phyloP scores from a whole-genome alignment of 35 echinoderm and acorn worm species.

The Apostichopus parvimensis region DNA sequence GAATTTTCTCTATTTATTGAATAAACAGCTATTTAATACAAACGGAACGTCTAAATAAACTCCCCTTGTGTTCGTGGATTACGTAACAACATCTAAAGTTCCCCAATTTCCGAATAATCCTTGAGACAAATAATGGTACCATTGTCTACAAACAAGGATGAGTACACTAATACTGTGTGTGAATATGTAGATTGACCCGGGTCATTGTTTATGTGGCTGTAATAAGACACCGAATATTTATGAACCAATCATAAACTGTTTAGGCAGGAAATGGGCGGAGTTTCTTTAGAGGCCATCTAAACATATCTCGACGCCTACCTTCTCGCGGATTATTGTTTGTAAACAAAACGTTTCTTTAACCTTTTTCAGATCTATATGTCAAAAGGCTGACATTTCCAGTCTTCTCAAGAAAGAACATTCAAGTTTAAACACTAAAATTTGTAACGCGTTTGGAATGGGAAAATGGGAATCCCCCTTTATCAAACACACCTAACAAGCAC shows the following conservation, averaged over 20 bases:
- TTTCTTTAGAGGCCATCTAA: not conserved
- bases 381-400: no score
- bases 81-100: slow-evolving; percentile 37
- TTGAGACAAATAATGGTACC: slow-evolving; percentile 34
- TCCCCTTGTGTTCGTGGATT: not conserved
- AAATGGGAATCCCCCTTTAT: no score
- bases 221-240: slow-evolving; percentile 46
- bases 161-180: slow-evolving; percentile 20
- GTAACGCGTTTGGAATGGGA: no score
- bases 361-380: not conserved
- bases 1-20: slow-evolving; percentile 51
- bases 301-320: not conserved
- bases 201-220: slow-evolving; percentile 59
- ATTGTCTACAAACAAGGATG: slow-evolving; percentile 35
- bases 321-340: slow-evolving; percentile 3
- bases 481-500: no score
- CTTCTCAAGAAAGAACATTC: no score
- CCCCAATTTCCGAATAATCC: slow-evolving; percentile 49
- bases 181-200: slow-evolving; percentile 45
- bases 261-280: slow-evolving; percentile 46
- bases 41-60: slow-evolving; percentile 21
- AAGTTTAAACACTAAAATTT: no score
- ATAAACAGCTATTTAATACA: slow-evolving; percentile 14
- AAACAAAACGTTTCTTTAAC: slow-evolving; percentile 17
- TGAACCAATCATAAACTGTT: slow-evolving; percentile 32